Evolutionary conservation across 1,140 invertebrate species (phyloP), one percentile per base, ranked within the genome.

Genomic region (Zaprionus ornatus): DNA sequence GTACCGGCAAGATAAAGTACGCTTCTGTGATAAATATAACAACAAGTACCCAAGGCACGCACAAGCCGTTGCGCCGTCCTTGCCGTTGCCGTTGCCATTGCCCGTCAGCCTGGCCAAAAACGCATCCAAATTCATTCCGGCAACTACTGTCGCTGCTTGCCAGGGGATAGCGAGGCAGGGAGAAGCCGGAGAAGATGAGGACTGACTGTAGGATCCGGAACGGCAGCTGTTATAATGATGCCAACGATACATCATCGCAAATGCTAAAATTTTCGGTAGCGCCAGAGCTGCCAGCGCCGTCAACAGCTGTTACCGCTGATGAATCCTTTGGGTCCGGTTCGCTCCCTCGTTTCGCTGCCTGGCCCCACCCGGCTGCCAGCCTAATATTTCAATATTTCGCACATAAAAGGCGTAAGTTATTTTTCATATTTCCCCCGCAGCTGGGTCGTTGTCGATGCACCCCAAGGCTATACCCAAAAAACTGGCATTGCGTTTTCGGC

Each of bases 171-270:
- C 9, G 4, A 25, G n/a, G 10, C 25, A 23, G 21, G 27, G 19
- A 19, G 42, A 15, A 21, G 56, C 4, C 25, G 52, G 25, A 10
- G 19, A 23, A 50, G 45, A 50, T 50, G 45, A 2, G 73, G 13
- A 52, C 23, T 29, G 37, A 65, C 65, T 71, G 75, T 56, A 25
- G 48, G 42, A 71, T 50, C 59, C 52, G 59, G 63, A 74, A 50
- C 72, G 81, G 85, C 85, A 90, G 85, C 81, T 85, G 85, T 71
- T 90, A 90, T 90, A 90, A 90, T 90, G 85, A 90, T 90, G 85
- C 85, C 81, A 55, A 71, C 85, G 85, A 90, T 90, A 90, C 85
- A 90, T 90, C 85, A 90, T 90, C 85, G 86, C 85, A 85, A 90
- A 90, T 90, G 85, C 79, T 85, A 90, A 90, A 82, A 90, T 90